Conservation (phyloP, 2,888 invertebrate species). For the Mimachlamys varia region DNA sequence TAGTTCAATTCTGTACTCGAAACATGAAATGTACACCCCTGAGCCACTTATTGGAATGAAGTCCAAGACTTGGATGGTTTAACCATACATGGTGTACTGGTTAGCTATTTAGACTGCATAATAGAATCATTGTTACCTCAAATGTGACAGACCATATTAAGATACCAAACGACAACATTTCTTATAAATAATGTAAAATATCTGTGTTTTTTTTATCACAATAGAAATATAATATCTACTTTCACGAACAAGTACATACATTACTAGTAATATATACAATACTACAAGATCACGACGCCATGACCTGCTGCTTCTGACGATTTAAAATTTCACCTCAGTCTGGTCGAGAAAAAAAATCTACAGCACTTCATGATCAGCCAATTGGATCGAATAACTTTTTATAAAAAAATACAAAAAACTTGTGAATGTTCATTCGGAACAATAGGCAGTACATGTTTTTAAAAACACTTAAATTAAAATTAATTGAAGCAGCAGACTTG, state of each 20-base stretch:
- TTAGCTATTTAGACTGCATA: too few relatives aligned
- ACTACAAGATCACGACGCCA: too few relatives aligned
- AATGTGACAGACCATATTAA: background rate
- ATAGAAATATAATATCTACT: background rate
- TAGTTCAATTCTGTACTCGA: too few relatives aligned
- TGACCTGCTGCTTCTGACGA: too few relatives aligned
- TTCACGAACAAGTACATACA: background rate
- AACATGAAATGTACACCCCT: too few relatives aligned
- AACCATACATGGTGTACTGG: background rate
- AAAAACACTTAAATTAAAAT: background rate
- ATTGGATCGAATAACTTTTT: too few relatives aligned
- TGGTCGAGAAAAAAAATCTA: background rate
- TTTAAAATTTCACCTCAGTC: too few relatives aligned
- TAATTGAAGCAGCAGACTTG: background rate
- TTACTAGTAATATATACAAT: background rate
- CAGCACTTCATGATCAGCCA: background rate
- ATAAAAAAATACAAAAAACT: constrained; percentile 8
- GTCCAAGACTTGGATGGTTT: background rate
- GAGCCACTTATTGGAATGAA: background rate
- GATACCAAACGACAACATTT: background rate
- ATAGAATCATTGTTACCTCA: too few relatives aligned
- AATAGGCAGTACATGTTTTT: background rate
- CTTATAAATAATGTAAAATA: background rate
- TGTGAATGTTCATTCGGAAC: background rate
- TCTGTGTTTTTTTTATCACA: background rate